Conservation (phyloP, 2,888 invertebrate genomes). For the Eupithecia insigniata region DNA sequence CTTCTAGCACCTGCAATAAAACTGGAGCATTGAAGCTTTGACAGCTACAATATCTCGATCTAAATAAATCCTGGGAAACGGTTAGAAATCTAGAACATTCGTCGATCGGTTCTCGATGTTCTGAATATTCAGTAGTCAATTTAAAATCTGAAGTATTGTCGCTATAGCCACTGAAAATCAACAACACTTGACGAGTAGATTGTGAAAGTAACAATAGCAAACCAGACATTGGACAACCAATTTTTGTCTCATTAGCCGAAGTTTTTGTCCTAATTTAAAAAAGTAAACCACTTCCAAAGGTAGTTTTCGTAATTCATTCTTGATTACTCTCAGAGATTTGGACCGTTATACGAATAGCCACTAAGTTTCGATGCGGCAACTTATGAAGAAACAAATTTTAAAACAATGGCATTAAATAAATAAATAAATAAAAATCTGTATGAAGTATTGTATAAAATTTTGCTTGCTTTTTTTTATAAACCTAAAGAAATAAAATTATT, state of each 20-base stretch:
- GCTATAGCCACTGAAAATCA: neutral
- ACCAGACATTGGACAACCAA: constrained; percentile 40
- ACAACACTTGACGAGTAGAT: neutral
- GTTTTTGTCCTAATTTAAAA: constrained; percentile 52
- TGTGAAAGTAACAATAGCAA: constrained; percentile 32
- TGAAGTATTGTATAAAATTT: no score
- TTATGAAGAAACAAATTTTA: constrained; percentile 42
- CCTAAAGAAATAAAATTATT: no score
- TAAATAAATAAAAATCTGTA: no score
- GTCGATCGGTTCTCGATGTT: neutral
- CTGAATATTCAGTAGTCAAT: neutral
- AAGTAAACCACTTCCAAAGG: constrained; percentile 45
- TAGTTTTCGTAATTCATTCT: constrained; percentile 57
- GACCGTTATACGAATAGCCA: constrained; percentile 50
- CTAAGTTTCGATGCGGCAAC: constrained; percentile 47
- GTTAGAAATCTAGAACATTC: constrained; percentile 22
- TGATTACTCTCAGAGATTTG: constrained; percentile 52
- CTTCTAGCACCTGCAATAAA: constrained; percentile 52
- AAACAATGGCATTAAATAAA: no score
- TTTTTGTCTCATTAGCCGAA: constrained; percentile 46
- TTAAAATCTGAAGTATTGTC: neutral
- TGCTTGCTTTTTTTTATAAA: no score
- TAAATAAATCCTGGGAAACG: constrained; percentile 33
- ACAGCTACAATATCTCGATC: constrained; percentile 41
- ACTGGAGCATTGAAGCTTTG: constrained; percentile 39